Evolutionary conservation across 2,113 vertebrate species (phyloP).

Genomic region (Cebus imitator): DNA sequence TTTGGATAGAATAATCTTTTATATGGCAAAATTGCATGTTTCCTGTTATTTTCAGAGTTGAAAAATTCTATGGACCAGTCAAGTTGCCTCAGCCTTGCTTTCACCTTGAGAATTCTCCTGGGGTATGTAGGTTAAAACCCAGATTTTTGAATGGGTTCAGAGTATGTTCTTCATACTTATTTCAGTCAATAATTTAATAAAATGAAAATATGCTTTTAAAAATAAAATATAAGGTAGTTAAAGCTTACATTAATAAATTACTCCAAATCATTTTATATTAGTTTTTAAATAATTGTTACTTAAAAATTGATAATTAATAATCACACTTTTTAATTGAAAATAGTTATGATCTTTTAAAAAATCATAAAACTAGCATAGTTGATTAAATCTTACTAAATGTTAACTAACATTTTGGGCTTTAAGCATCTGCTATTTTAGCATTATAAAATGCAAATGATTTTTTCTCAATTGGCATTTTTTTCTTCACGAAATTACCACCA

Average conservation of each 20-base stretch:
- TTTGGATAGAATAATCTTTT: not conserved
- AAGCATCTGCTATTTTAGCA: conserved; percentile 23
- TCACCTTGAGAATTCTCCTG: not conserved
- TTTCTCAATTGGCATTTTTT: conserved; percentile 13
- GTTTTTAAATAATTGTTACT: not conserved
- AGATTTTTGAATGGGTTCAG: not conserved
- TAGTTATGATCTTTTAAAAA: not conserved
- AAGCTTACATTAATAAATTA: not conserved
- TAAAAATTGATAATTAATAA: not conserved
- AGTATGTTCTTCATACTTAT: not conserved
- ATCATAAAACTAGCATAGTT: not conserved
- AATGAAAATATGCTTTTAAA: not conserved
- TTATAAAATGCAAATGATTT: conserved; percentile 37
- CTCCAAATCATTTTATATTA: not conserved
- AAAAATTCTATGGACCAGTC: not conserved
- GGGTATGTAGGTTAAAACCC: not conserved
- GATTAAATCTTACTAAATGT: not conserved
- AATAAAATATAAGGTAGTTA: not conserved
- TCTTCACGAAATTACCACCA: conserved; percentile 11
- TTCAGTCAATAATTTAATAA: not conserved
- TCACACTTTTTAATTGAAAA: not conserved
- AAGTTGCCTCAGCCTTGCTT: not conserved
- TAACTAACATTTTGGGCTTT: conserved; percentile 42
- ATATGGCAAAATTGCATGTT: not conserved
- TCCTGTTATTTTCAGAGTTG: not conserved